These are phyloP conservation scores for Homalodisca vitripennis DNA, from an alignment of 1,140 invertebrate species.

Conservation along the genomic window DNA sequence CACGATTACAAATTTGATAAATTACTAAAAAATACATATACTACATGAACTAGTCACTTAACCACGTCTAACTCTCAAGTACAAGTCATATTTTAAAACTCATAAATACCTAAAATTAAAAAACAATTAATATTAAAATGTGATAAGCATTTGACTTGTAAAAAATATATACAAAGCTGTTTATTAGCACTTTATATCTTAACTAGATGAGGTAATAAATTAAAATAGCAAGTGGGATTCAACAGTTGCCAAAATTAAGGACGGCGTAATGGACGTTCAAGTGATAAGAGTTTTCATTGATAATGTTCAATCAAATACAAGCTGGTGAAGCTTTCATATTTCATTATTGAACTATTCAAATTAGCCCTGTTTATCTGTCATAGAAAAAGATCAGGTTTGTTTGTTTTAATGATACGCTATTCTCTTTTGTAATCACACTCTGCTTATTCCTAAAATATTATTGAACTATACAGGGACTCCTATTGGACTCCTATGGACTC, in stretches of 20 bases:
- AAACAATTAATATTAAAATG: slow-evolving; percentile 26
- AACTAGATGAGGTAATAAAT: slow-evolving; percentile 20
- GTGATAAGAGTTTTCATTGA: too few species aligned
- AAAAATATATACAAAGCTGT: slow-evolving; percentile 22
- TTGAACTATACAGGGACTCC: too few species aligned
- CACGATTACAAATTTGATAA: slow-evolving; percentile 15
- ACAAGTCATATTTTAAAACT: not conserved
- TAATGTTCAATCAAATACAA: too few species aligned
- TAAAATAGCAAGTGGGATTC: not conserved
- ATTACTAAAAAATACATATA: slow-evolving; percentile 23
- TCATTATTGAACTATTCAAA: too few species aligned
- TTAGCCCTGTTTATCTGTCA: too few species aligned
- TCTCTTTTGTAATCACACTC: too few species aligned
- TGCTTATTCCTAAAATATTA: too few species aligned
- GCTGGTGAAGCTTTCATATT: too few species aligned
- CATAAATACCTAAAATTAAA: slow-evolving; percentile 25
- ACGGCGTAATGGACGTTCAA: not conserved
- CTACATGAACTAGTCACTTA: slow-evolving; percentile 10
- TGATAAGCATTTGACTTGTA: not conserved
- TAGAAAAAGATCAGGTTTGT: too few species aligned
- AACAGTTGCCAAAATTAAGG: not conserved
- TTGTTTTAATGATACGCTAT: too few species aligned
- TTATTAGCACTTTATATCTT: slow-evolving; percentile 7
- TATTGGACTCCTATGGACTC: too few species aligned
- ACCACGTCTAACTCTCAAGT: not conserved